Evolutionary conservation across 2,888 invertebrate species (phyloP), one percentile per base, ranked within the genome.

Genomic region (Coecobrya sp.): DNA sequence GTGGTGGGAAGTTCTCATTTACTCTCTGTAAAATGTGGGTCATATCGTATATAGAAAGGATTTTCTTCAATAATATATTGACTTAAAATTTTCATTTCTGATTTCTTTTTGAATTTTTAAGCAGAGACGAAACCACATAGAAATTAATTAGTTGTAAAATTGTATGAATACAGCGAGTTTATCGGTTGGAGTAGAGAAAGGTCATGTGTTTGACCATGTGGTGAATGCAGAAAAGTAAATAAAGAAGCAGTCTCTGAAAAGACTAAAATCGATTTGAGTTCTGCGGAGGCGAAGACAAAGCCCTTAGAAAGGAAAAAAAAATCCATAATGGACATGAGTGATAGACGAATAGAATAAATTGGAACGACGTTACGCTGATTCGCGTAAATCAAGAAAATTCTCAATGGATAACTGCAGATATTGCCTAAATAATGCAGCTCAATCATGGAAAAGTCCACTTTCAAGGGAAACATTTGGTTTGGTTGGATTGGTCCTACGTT

Each of bases 21-120:
- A 1, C 68, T 68, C 49, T 25, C 19, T 27, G 68, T 68, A 73
- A 36, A 42, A 73, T 73, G 45, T 73, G 30, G 73, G 73, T 73
- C 22, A 42, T 42, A n/a, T 11, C 7, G 1, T 22, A 11, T 19
- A 36, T 36, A 7, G 36, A 36, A n/a, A 36, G 36, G 36, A 36
- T 62, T 62, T 62, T 62, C 59, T 22, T 62, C 59, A 7, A 36
- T n/a, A n/a, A n/a, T n/a, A 5, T 65, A 65, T 65, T 65, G 25
- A 65, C 65, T 65, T 27, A 25, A 27, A 11, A 65, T 65, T 19
- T 5, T 59, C 10, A 19, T 3, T 27, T 10, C 65, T 65, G 65
- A 65, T 65, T 65, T 65, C 11, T 16, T 59, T 19, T 59, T 59
- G 59, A 19, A 59, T 25, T 65, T 65, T 65, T 4, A 1, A 1